These are phyloP conservation scores for Spea hammondii DNA, from an alignment of 2,797 vertebrate genomes.

Conservation along the genomic window DNA sequence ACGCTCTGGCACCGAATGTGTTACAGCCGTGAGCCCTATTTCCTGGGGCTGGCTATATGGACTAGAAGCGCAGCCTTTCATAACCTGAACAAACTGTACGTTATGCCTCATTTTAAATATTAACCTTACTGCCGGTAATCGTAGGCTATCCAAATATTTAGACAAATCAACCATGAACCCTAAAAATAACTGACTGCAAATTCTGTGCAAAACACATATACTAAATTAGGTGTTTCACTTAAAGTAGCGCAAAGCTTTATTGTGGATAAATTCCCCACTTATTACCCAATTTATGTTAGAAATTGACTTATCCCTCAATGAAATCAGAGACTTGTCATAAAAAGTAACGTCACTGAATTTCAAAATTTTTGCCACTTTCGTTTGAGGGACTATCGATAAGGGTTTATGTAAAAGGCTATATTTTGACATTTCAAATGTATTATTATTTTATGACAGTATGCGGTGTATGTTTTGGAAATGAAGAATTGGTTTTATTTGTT, in stretches of 20 bases:
- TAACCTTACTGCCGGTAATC: slow-evolving; percentile 27
- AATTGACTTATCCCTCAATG: background rate
- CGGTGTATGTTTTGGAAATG: no score
- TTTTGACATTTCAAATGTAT: no score
- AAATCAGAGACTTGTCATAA: background rate
- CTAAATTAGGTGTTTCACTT: slow-evolving; percentile 4
- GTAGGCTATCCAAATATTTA: slow-evolving; percentile 31
- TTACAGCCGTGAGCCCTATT: background rate
- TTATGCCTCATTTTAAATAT: slow-evolving; percentile 26
- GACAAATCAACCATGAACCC: slow-evolving; percentile 33
- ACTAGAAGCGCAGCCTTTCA: background rate
- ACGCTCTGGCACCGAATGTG: background rate
- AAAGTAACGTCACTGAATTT: background rate
- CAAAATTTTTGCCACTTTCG: no score
- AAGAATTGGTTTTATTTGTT: no score
- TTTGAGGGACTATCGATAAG: no score
- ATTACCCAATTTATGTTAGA: background rate
- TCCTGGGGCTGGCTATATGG: background rate
- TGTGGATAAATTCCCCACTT: background rate
- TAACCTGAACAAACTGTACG: slow-evolving; percentile 9
- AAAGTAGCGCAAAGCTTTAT: background rate
- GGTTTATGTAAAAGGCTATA: no score
- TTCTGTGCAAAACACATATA: slow-evolving; percentile 17
- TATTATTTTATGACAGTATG: no score
- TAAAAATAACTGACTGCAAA: slow-evolving; percentile 19